Evolutionary conservation across 2,113 vertebrate species (phyloP), one percentile per base, ranked within the genome.

Genomic region (Motacilla alba): DNA sequence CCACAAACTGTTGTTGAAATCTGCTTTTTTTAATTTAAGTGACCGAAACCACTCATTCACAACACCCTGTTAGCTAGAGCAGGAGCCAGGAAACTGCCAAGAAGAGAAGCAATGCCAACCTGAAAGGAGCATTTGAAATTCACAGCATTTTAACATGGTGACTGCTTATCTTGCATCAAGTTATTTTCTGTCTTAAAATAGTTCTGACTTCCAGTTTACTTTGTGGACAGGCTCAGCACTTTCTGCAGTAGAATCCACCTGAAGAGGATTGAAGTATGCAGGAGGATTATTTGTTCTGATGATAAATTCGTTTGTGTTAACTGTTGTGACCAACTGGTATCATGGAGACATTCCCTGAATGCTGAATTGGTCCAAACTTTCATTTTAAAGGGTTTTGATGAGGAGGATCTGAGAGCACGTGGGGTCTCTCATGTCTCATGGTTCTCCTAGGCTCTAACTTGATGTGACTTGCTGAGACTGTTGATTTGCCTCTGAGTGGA

Each of bases 41-140:
- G 41, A 55, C n/a, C 33, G 24, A 55, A 70, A 24, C 35, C 50
- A 26, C 94, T 77, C 63, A 94, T 15, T 70, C 22, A 39, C 16
- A 74, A 15, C 30, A n/a, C 5, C 52, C 35, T 35, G 59, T 26
- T 5, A 68, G 94, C 84, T 67, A 95, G 35, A 27, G 80, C 79
- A 70, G 95, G 80, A 66, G 67, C 66, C 67, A 95, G 56, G 43
- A 97, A 73, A 80, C 93, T 22, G 17, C 90, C 87, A 15, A 97
- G 89, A 62, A 97, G 84, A 55, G 80, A 90, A 22, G 52, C 31
- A 31, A 95, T 69, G 64, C 92, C 11, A 46, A 86, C 44, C 96
- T 97, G 93, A 82, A 97, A 97, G 4, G 6, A 83, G 33, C 72
- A 68, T 60, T n/a, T 55, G 62, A 70, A 90, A 76, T 41, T 55